These are phyloP conservation scores for Columba janthina DNA, from an alignment of 2,113 vertebrate genomes.

Conservation along the genomic window DNA sequence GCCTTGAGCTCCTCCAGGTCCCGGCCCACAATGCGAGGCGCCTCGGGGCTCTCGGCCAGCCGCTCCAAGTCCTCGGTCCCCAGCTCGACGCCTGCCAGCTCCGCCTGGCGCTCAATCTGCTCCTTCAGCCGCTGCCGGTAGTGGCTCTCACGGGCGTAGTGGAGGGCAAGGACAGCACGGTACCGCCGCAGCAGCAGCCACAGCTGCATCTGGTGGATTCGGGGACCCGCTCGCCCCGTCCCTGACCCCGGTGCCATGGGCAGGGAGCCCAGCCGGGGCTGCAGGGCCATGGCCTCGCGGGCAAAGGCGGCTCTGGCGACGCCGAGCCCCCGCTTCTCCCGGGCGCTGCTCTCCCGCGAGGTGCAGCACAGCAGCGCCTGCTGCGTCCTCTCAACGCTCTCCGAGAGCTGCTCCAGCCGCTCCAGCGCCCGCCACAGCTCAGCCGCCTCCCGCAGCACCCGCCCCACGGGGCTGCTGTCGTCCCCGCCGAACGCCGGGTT, in stretches of 20 bases:
- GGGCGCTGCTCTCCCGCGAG: background rate
- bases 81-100: slow-evolving; percentile 64
- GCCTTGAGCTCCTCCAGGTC: slow-evolving; percentile 59
- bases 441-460: slow-evolving; percentile 59
- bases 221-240: background rate
- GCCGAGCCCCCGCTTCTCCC: slow-evolving; percentile 33
- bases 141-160: slow-evolving; percentile 62
- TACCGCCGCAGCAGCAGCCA: slow-evolving; percentile 47
- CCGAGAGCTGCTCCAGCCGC: slow-evolving; percentile 45
- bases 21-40: slow-evolving; percentile 55
- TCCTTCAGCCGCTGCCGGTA: slow-evolving; percentile 64
- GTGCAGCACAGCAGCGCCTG: slow-evolving; percentile 69
- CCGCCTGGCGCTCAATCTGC: slow-evolving; percentile 62
- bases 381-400: slow-evolving; percentile 52
- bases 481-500: slow-evolving; percentile 22
- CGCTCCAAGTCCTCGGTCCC: slow-evolving; percentile 26
- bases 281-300: slow-evolving; percentile 25
- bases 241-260: rapidly evolving
- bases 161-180: slow-evolving; percentile 13
- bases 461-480: background rate
- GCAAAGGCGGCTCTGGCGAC: slow-evolving; percentile 37
- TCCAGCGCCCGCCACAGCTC: slow-evolving; percentile 50
- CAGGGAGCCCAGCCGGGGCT: slow-evolving; percentile 29
- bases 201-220: slow-evolving; percentile 60
- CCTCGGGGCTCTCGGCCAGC: slow-evolving; percentile 27